These are phyloP conservation scores for Tenualosa thibaudeaui DNA, from an alignment of 2,797 vertebrate species.

Conservation along the genomic window DNA sequence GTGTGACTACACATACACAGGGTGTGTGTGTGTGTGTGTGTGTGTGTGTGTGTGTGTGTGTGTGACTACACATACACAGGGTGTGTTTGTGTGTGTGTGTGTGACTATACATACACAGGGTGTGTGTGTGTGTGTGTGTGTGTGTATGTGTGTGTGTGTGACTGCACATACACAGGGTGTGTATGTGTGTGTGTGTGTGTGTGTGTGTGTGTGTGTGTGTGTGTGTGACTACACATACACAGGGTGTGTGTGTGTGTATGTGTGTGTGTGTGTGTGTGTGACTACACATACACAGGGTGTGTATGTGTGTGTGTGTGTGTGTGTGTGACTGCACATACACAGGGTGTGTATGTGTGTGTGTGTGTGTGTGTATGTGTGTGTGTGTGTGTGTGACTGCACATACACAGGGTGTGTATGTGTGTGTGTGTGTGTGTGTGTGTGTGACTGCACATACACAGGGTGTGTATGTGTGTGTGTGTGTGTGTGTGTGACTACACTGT, in stretches of 20 bases:
- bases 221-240: no score
- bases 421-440: no score
- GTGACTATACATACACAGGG: no score
- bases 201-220: constrained; percentile 71
- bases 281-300: constrained; percentile 94
- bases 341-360: constrained; percentile 75
- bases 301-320: constrained; percentile 13
- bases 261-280: no score
- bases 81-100: neutral
- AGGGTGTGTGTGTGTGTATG: constrained; percentile 75
- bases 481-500: neutral
- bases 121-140: constrained; percentile 20
- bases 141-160: constrained; percentile 17
- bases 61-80: no score
- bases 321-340: no score
- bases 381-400: no score
- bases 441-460: no score
- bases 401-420: constrained; percentile 82
- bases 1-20: neutral
- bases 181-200: constrained; percentile 13
- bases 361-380: constrained; percentile 66
- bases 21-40: neutral
- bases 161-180: constrained; percentile 94
- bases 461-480: constrained; percentile 55
- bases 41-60: constrained; percentile 29